phyloP scores from a whole-genome alignment of 2,113 vertebrate genomes.

The Felis catus region F.catus_Fca126_mat1.0 CM031411.1:37952501-37953000 shows the following conservation, averaged over 20 bases:
- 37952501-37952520: constrained; percentile 25
- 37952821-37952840: not conserved
- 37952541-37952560: not conserved
- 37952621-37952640: not conserved
- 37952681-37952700: not conserved
- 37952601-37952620: not conserved
- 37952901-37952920: constrained; percentile 14
- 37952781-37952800: constrained; percentile 25
- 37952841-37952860: constrained; percentile 20
- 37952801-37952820: constrained; percentile 17
- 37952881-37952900: not conserved
- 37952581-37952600: not conserved
- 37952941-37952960: not conserved
- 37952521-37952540: constrained; percentile 4
- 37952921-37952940: not conserved
- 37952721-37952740: not conserved
- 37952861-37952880: not conserved
- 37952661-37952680: not conserved
- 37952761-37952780: not conserved
- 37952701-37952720: not conserved
- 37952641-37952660: not conserved
- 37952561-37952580: not conserved
- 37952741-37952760: not conserved
- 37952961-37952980: not conserved
- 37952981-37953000: not conserved